Conservation (phyloP, 2,888 invertebrate species). For the Cataglyphis altisquamis region DNA sequence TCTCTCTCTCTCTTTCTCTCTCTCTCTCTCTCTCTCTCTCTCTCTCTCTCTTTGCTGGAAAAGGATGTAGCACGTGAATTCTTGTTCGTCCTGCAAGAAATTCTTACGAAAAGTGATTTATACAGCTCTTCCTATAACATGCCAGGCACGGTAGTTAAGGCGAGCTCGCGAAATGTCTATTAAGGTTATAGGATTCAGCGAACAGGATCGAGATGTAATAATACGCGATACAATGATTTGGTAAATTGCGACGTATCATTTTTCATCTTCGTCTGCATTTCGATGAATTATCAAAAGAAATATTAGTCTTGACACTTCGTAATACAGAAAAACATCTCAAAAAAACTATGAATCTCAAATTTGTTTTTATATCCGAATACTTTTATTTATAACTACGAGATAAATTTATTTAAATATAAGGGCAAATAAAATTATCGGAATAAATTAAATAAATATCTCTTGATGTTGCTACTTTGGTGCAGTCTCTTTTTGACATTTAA, state of each 20-base stretch:
- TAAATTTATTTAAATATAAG: background rate
- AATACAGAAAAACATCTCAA: background rate
- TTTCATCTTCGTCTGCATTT: constrained; percentile 20
- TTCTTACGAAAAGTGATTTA: constrained; percentile 37
- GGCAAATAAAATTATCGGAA: background rate
- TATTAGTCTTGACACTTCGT: background rate
- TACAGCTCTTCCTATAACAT: constrained; percentile 5
- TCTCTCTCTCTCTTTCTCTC: background rate
- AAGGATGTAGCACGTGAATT: constrained; percentile 18
- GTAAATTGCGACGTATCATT: constrained; percentile 22
- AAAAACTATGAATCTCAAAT: background rate
- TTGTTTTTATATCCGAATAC: background rate
- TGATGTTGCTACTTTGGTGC: background rate
- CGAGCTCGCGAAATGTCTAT: constrained; percentile 19
- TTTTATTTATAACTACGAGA: background rate
- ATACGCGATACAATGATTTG: constrained; percentile 24
- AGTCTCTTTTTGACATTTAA: background rate
- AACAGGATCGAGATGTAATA: constrained; percentile 34
- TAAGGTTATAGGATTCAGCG: constrained; percentile 5
- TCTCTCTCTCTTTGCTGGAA: background rate
- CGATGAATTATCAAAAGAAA: constrained; percentile 23
- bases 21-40: background rate
- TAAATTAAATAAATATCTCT: background rate
- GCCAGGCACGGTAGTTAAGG: constrained; percentile 5
- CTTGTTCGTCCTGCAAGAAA: constrained; percentile 24